phyloP scores from a whole-genome alignment of 2,797 vertebrate genomes.

The Margarornis squamiger region DNA sequence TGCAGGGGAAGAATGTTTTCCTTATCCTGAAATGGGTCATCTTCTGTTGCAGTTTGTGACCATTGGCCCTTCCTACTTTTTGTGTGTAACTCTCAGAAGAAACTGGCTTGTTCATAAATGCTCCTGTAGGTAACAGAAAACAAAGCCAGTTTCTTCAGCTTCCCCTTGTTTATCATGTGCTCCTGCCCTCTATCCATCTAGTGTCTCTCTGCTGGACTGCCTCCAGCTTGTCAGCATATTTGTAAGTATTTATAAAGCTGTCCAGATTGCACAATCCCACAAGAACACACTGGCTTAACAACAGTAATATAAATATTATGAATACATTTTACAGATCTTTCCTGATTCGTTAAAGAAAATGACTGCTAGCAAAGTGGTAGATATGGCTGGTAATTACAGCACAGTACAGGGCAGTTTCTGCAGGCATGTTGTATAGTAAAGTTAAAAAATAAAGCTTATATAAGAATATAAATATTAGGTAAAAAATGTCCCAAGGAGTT shows the following conservation, averaged over 20 bases:
- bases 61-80: neutral
- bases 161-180: neutral
- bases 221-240: constrained; percentile 8
- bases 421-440: neutral
- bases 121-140: neutral
- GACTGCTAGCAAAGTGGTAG: neutral
- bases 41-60: neutral
- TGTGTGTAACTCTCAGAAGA: neutral
- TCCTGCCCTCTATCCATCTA: neutral
- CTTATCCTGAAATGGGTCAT: neutral
- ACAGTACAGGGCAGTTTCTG: neutral
- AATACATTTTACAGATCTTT: neutral
- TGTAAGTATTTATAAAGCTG: constrained; percentile 10
- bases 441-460: neutral
- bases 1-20: neutral
- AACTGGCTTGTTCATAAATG: neutral
- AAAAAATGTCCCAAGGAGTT: neutral
- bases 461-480: neutral
- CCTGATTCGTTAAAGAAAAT: constrained; percentile 6
- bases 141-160: neutral
- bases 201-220: neutral
- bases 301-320: constrained; percentile 28
- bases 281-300: constrained; percentile 6
- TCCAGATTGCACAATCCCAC: neutral
- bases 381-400: neutral